Conservation (phyloP, 1,140 invertebrate species). For the Bursaphelenchus mucronatus region DNA sequence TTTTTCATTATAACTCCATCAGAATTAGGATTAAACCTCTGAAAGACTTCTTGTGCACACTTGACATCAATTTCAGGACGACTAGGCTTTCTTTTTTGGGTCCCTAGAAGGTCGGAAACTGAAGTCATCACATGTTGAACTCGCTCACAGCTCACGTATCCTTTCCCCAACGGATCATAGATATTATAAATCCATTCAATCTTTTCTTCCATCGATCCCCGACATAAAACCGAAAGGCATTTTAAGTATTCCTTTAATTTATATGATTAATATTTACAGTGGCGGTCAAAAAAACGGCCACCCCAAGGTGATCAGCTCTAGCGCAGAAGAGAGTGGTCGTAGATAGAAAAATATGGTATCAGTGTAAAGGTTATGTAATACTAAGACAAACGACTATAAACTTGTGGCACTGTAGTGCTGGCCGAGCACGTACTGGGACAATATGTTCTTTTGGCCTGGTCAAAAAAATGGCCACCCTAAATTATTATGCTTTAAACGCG, state of each 20-base stretch:
- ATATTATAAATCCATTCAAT: slow-evolving; percentile 32
- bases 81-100: neutral
- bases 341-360: too few species aligned
- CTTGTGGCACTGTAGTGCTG: too few species aligned
- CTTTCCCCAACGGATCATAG: slow-evolving; percentile 30
- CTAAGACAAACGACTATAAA: too few species aligned
- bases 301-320: too few species aligned
- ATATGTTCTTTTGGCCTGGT: too few species aligned
- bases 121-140: slow-evolving; percentile 31
- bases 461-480: too few species aligned
- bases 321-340: too few species aligned
- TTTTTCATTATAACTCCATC: slow-evolving; percentile 16
- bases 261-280: neutral
- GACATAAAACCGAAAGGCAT: slow-evolving; percentile 23
- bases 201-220: slow-evolving; percentile 31
- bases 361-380: too few species aligned
- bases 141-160: slow-evolving; percentile 26
- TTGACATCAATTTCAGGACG: slow-evolving; percentile 2
- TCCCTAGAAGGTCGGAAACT: slow-evolving; percentile 28
- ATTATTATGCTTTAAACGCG: too few species aligned
- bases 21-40: slow-evolving; percentile 12
- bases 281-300: slow-evolving; percentile 16
- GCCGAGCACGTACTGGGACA: too few species aligned
- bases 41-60: slow-evolving; percentile 13
- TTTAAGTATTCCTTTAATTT: slow-evolving; percentile 32